Conservation (phyloP, 37 sponge, comb jelly and placozoan genomes). For the Oopsacas minuta region DNA sequence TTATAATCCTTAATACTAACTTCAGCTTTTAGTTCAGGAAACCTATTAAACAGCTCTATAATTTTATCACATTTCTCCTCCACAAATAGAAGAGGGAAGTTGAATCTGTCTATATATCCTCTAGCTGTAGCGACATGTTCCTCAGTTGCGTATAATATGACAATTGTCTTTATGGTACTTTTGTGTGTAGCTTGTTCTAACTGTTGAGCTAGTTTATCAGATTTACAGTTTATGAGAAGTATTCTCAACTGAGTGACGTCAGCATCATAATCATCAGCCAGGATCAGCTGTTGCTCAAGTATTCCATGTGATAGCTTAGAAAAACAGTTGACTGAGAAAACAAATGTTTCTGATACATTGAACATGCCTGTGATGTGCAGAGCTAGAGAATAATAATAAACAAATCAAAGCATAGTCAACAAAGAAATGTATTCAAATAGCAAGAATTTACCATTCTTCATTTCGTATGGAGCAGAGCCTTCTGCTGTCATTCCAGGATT, state of each 20-base stretch:
- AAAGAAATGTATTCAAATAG: not conserved
- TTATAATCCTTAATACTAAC: not conserved
- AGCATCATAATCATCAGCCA: not conserved
- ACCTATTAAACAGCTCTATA: not conserved
- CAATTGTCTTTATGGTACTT: not conserved
- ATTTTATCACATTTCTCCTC: conserved; percentile 11
- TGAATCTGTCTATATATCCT: not conserved
- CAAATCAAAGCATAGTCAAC: not conserved
- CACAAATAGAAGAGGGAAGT: not conserved
- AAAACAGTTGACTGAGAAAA: not conserved
- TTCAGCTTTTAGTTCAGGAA: not conserved
- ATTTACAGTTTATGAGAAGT: not conserved
- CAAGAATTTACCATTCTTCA: not conserved
- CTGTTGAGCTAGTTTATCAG: conserved; percentile 9
- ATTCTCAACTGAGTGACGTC: not conserved
- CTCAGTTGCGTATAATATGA: not conserved
- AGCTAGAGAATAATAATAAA: not conserved
- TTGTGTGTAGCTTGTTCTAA: not conserved
- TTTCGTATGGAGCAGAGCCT: not conserved
- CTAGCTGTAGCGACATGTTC: not conserved
- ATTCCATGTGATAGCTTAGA: not conserved
- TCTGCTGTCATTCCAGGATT: not conserved
- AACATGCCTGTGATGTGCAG: not conserved
- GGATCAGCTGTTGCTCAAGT: not conserved
- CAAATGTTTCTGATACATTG: not conserved